These are phyloP conservation scores for Coelinius sp. DNA, from an alignment of 2,888 invertebrate species.

Conservation along the genomic window DNA sequence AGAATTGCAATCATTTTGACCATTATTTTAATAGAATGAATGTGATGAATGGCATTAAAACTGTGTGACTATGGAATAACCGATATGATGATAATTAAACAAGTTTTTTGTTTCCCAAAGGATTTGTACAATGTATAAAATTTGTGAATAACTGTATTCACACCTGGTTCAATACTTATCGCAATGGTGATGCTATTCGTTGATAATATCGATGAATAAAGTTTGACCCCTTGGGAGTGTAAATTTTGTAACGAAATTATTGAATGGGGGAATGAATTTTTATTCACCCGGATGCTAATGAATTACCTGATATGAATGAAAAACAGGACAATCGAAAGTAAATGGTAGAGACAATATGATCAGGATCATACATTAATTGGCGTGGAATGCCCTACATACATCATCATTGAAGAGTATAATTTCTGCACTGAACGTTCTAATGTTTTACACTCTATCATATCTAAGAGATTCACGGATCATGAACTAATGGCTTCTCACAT, in stretches of 20 bases:
- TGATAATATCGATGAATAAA: neutral
- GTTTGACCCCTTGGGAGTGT: neutral
- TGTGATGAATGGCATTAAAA: neutral
- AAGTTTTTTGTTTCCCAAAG: neutral
- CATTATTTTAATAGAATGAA: neutral
- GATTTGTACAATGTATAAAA: neutral
- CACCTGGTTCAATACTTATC: neutral
- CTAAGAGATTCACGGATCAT: conserved; percentile 2
- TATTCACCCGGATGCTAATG: neutral
- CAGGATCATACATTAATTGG: neutral
- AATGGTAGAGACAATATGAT: neutral
- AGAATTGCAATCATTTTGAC: neutral
- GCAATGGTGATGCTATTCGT: neutral
- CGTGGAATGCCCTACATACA: conserved; percentile 8
- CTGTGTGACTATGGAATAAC: neutral
- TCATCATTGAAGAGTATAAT: neutral
- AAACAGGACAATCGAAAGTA: too few species aligned
- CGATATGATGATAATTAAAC: neutral
- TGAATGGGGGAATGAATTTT: neutral
- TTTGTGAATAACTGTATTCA: neutral
- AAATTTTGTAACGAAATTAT: neutral
- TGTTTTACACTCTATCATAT: neutral
- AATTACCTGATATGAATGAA: too few species aligned
- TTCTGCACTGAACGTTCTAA: conserved; percentile 8
- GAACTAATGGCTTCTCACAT: neutral